Base-by-base conservation (phyloP, 2,888 invertebrate genomes). In the Augiades crinisus region DNA sequence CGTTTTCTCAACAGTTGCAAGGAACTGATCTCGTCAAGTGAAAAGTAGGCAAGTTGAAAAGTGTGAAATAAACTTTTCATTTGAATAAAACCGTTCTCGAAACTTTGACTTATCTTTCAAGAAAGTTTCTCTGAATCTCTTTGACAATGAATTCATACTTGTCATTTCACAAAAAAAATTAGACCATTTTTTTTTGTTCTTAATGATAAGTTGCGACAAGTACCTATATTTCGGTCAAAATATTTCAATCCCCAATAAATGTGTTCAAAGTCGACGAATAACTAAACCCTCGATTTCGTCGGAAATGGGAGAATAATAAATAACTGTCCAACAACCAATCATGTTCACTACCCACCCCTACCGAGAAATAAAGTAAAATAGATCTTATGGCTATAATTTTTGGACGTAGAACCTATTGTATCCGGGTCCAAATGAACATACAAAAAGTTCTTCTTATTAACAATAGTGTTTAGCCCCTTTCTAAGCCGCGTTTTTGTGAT, bases 391-490 rank as follows among this genome's bases (percentile, higher is more conserved):
- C 24, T 8, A 2, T 24, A 8, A 24, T 3, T 2, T 24, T 24
- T 24, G 24, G 24, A 24, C 8, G 2, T 1, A 24, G 1, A 8
- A 8, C n/a, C 8, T n/a, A 4, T 24, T 8, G 24, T 24, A n/a
- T 7, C 24, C n/a, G n/a, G 8, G 8, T 8, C 24, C n/a, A 7
- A 2, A 8, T 24, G 24, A n/a, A 24, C 24, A 5, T n/a, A 24
- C n/a, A 38, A 14, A 22, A 38, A 38, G 21, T 38, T 38, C 37
- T 17, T 22, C 38, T 38, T 22, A 38, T 38, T 38, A 38, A 38
- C 38, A 24, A 38, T 38, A 38, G 22, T 13, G 22, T 38, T 38
- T 22, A 38, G 38, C 14, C 37, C 37, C 21, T 37, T 19, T 37
- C 37, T 22, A n/a, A n/a, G 22, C 22, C n/a, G 24, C 22, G 14